phyloP scores from a whole-genome alignment of 2,797 vertebrate genomes.

The Hylomyscus alleni region DNA sequence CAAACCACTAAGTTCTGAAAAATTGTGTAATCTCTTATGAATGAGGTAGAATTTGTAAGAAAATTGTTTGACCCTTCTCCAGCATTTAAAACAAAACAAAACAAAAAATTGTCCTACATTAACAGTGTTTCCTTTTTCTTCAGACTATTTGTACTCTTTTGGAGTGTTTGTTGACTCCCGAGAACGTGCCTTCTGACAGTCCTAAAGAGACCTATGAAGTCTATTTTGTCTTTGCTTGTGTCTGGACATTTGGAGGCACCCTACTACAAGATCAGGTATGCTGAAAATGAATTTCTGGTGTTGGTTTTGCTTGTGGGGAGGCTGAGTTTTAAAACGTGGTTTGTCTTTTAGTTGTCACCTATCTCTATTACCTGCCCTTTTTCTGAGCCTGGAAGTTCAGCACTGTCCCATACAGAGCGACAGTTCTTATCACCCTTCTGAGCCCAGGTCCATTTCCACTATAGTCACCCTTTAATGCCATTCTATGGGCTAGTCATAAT shows the following conservation, averaged over 20 bases:
- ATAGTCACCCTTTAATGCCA: no score
- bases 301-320: neutral
- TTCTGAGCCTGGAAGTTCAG: neutral
- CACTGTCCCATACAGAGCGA: neutral
- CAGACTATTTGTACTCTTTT: conserved; percentile 93
- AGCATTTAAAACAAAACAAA: neutral
- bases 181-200: conserved; percentile 91
- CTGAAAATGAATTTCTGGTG: no score
- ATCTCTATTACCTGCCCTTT: neutral
- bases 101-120: neutral
- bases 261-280: conserved; percentile 92
- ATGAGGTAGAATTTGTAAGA: neutral
- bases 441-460: neutral
- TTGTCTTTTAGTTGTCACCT: neutral
- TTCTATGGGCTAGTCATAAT: neutral
- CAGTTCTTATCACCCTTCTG: neutral
- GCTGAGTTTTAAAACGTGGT: neutral
- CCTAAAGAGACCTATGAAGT: conserved; percentile 92
- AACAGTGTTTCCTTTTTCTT: conserved; percentile 54
- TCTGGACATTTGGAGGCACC: conserved; percentile 93
- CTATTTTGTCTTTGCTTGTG: conserved; percentile 93
- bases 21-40: neutral
- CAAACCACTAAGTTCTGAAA: conserved; percentile 3
- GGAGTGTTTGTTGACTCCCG: conserved; percentile 92
- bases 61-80: neutral